Evolutionary conservation across 2,888 invertebrate species (phyloP), one percentile per base, ranked within the genome.

Genomic region (Papilio elwesi): DNA sequence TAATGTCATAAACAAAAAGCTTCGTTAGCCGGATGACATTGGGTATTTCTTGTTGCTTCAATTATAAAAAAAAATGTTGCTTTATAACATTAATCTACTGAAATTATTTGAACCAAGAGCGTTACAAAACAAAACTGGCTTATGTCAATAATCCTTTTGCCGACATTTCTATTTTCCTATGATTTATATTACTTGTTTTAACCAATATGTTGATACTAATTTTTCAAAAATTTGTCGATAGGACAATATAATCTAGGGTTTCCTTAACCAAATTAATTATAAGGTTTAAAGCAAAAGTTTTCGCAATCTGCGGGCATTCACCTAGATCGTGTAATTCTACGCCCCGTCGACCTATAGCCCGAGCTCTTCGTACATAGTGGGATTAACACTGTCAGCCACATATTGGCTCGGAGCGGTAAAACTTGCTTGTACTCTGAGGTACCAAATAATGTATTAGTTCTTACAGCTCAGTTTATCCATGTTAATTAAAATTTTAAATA

Each of bases 391-490:
- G 73, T 65, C 70, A 65, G 71, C 75, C 69, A 69, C 73, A 74
- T 75, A 75, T 75, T 75, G 74, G 69, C 70, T 66, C 55, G 71
- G 68, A 74, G 69, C 71, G 63, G 73, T 69, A 51, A 69, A 74
- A 74, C 71, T 71, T 71, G 62, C 51, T 59, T 63, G 71, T 73
- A 38, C 73, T 71, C 57, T 38, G 38, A 57, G 57, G 83, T 82
- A 80, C 79, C 79, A 78, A 73, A 73, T 70, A 71, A 74, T 77
- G 74, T 77, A 73, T 73, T 76, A 76, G 57, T 48, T 64, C 15
- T 15, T 48, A 65, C 52, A 68, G 57, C 70, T 43, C 49, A 59
- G 67, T 72, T 72, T 66, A 62, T 15, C 15, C 59, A 15, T 43
- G 49, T 12, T 6, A 12, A 49, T 10, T 49, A 49, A 43, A 43